Evolutionary conservation across 2,888 invertebrate genomes (phyloP), one percentile per base, ranked within the genome.

Genomic region (Stictocephala bisonia): DNA sequence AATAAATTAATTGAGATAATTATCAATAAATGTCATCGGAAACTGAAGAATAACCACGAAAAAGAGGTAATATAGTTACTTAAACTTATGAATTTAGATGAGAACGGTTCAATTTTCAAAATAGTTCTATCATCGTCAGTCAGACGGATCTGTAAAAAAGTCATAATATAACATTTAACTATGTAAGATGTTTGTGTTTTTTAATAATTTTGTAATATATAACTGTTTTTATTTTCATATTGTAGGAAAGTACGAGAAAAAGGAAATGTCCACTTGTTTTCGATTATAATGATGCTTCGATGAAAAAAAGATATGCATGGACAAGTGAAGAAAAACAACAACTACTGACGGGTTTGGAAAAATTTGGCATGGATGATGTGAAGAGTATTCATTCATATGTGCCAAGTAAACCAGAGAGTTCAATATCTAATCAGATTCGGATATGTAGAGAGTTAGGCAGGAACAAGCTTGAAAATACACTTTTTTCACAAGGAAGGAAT

Each of bases 231-330:
- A 44, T 9, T 40, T 11, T 40, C 9, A 22, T 11, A 35, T 60
- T 60, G 20, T 60, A 60, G 60, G 60, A 20, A 35, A 60, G 60
- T 24, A 3, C 31, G 22, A 60, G 60, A n/a, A 40, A 2, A 18
- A 60, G 15, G 20, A 60, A 31, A 35, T 18, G 20, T 13, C 60
- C 60, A 60, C 31, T 20, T n/a, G 22, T 22, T 11, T 35, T 60
- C 2, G 24, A 31, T 11, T 60, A 35, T 13, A 40, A 60, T n/a
- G 40, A 40, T 40, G 31, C 24, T 20, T 18, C n/a, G 18, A 24
- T 22, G 2, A 6, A 7, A 18, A 4, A 24, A 29, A 40, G 22
- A n/a, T 35, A 1, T 1, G 1, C 27, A 20, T 60, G 60, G 60
- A 20, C 18, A 22, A 40, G 22, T 3, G 13, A 22, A 35, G 60